Conservation (phyloP, 1,140 invertebrate genomes). For the Chelonus insularis region DNA sequence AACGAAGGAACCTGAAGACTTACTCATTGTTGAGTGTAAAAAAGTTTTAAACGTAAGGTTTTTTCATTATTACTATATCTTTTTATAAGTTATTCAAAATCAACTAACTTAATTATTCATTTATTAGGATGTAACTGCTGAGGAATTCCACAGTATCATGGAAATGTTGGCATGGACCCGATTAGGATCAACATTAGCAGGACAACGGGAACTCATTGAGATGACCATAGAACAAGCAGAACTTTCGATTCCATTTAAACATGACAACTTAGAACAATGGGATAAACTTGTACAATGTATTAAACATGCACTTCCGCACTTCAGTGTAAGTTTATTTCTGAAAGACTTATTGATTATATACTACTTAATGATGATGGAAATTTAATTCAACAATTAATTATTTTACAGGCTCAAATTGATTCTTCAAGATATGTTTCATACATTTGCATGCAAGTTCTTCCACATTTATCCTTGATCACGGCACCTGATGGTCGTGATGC, state of each 20-base stretch:
- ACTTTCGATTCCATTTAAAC: slow-evolving; percentile 75
- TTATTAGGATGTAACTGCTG: slow-evolving; percentile 81
- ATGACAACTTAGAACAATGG: slow-evolving; percentile 73
- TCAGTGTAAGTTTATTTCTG: slow-evolving; percentile 86
- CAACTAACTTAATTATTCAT: slow-evolving; percentile 3
- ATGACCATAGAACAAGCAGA: slow-evolving; percentile 83
- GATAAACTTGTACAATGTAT: slow-evolving; percentile 84
- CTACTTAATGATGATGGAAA: slow-evolving; percentile 11
- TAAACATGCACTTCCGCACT: slow-evolving; percentile 81
- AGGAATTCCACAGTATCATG: slow-evolving; percentile 91
- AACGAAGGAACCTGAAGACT: slow-evolving; percentile 85
- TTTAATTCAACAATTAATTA: slow-evolving; percentile 33
- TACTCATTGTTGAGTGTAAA: slow-evolving; percentile 82
- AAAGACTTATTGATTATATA: slow-evolving; percentile 16
- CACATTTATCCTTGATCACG: slow-evolving; percentile 61
- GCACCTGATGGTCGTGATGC: slow-evolving; percentile 69
- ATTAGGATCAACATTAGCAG: slow-evolving; percentile 76
- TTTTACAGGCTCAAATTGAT: slow-evolving; percentile 79
- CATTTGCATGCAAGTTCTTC: slow-evolving; percentile 83
- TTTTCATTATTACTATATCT: too few species aligned
- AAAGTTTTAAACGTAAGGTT: slow-evolving; percentile 76
- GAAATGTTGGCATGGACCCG: slow-evolving; percentile 79
- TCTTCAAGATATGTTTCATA: slow-evolving; percentile 85
- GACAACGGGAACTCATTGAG: slow-evolving; percentile 85
- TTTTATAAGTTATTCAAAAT: too few species aligned